phyloP scores from a whole-genome alignment of 2,888 invertebrate species.

The Orchesella flavescens region DNA sequence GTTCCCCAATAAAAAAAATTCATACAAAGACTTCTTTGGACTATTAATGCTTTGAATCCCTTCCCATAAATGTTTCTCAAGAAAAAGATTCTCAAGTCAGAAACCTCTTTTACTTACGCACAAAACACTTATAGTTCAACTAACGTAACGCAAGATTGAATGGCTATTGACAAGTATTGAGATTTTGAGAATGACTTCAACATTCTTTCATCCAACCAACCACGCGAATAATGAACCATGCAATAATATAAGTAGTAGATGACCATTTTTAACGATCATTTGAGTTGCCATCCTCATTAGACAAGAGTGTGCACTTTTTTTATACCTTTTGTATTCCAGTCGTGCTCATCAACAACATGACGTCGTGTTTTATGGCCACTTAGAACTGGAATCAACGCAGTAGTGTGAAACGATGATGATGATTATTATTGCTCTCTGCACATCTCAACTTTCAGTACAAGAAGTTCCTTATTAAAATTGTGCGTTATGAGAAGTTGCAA shows the following conservation, averaged over 20 bases:
- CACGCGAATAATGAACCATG: neutral
- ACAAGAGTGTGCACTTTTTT: slow-evolving; percentile 1
- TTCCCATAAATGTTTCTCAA: neutral
- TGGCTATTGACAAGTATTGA: too few species aligned
- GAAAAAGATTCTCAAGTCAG: neutral
- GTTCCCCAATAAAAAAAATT: neutral
- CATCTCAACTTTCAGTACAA: neutral
- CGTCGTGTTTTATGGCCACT: slow-evolving; percentile 58
- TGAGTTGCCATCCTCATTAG: slow-evolving; percentile 13
- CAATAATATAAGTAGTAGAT: too few species aligned
- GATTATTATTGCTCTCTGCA: slow-evolving; percentile 16
- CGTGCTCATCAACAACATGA: slow-evolving; percentile 57
- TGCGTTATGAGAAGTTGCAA: slow-evolving; percentile 2
- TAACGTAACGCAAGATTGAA: too few species aligned
- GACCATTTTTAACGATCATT: neutral
- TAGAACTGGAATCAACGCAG: slow-evolving; percentile 57
- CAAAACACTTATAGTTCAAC: too few species aligned
- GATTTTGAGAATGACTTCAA: too few species aligned
- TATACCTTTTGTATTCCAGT: slow-evolving; percentile 49
- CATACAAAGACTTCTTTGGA: neutral
- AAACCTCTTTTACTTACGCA: too few species aligned
- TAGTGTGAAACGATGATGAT: slow-evolving; percentile 53
- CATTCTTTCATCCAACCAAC: neutral
- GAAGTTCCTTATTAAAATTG: too few species aligned
- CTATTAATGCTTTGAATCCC: neutral